Percentiles rank a stretch among this genome's conserved stretches.
phyloP scores from a whole-genome alignment of 2,888 invertebrate genomes.

The Sialis lutaria region DNA sequence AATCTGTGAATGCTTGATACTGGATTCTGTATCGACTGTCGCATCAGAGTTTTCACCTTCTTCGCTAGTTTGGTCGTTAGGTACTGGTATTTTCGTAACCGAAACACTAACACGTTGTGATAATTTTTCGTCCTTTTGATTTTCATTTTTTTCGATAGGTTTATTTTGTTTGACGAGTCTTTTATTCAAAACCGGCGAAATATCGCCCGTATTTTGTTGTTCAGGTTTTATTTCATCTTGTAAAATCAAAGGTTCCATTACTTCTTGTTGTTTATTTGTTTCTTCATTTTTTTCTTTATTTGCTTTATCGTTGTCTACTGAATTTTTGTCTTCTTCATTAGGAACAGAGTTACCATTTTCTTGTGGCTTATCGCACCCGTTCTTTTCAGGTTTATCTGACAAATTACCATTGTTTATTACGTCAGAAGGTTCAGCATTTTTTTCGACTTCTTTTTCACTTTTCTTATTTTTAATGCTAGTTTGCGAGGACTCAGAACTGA shows the following conservation, averaged over 20 bases:
- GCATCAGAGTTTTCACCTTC: background rate
- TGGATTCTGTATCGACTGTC: background rate
- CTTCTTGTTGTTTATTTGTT: background rate
- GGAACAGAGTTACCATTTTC: background rate
- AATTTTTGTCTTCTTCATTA: background rate
- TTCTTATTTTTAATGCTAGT: background rate
- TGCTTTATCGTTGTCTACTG: background rate
- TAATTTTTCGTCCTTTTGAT: background rate
- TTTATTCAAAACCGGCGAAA: too few relatives aligned
- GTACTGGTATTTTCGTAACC: background rate
- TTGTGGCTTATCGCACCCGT: background rate
- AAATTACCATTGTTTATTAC: background rate
- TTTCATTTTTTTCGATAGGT: background rate
- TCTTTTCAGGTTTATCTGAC: background rate
- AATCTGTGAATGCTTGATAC: background rate
- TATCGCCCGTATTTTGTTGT: background rate
- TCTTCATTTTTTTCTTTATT: background rate
- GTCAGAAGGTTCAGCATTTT: background rate
- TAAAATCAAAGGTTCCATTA: slow-evolving; percentile 1
- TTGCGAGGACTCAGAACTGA: background rate
- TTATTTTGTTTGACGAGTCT: background rate
- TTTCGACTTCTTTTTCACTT: background rate
- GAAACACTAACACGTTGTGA: background rate
- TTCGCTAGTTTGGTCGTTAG: background rate
- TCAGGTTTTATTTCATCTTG: background rate